phyloP scores from a whole-genome alignment of 2,797 vertebrate genomes.

The Aythya fuligula region DNA sequence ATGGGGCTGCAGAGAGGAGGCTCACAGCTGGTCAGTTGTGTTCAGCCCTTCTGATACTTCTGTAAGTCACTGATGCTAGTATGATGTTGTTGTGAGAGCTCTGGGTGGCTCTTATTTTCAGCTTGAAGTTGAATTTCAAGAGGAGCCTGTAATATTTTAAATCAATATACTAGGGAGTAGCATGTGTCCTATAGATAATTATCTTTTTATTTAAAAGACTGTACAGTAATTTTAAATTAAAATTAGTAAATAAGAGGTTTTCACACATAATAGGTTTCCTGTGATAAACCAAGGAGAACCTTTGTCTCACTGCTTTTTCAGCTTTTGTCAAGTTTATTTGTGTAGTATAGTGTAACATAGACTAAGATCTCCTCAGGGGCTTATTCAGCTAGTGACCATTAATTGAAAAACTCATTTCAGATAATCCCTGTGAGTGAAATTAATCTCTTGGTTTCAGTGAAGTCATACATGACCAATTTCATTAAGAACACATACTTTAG shows the following conservation, averaged over 20 bases:
- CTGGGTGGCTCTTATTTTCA: background rate
- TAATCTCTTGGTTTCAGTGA: background rate
- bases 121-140: background rate
- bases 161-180: background rate
- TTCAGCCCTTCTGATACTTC: background rate
- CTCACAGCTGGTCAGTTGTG: background rate
- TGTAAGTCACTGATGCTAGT: background rate
- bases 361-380: slow-evolving; percentile 13
- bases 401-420: slow-evolving; percentile 63
- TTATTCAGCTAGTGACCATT: slow-evolving; percentile 63
- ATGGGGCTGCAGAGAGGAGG: background rate
- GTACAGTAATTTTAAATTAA: slow-evolving; percentile 25
- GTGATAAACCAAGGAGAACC: slow-evolving; percentile 17
- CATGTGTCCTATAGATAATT: slow-evolving; percentile 5
- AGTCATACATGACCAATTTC: background rate
- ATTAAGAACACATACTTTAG: background rate
- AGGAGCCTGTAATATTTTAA: background rate
- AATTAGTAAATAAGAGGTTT: slow-evolving; percentile 55
- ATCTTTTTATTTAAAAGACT: slow-evolving; percentile 13
- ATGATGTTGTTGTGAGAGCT: background rate
- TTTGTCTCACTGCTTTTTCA: slow-evolving; percentile 36
- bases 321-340: slow-evolving; percentile 51
- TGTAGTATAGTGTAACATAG: background rate
- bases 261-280: slow-evolving; percentile 22
- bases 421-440: slow-evolving; percentile 49